Conservation (phyloP, 2,113 vertebrate genomes). For the Odocoileus virginianus region DNA sequence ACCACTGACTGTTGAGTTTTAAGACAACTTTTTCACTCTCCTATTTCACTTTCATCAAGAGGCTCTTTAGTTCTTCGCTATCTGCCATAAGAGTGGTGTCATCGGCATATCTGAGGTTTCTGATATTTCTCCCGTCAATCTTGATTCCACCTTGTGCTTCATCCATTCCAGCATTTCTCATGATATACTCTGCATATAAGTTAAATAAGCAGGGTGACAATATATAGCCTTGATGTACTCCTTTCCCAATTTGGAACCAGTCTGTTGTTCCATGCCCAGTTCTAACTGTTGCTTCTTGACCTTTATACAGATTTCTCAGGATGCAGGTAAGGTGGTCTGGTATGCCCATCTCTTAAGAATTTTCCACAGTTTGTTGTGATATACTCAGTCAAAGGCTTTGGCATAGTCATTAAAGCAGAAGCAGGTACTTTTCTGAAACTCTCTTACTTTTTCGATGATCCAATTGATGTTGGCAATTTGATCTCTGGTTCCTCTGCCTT, state of each 20-base stretch:
- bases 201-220: background rate
- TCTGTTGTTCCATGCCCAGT: accelerated
- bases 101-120: background rate
- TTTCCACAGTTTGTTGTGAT: background rate
- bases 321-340: background rate
- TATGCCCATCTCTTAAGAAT: background rate
- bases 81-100: background rate
- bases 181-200: background rate
- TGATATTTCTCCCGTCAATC: background rate
- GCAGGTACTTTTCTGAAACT: background rate
- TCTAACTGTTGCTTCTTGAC: background rate
- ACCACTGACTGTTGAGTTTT: background rate
- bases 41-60: background rate
- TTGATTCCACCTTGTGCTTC: background rate
- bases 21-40: background rate
- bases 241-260: background rate
- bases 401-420: background rate
- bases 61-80: background rate
- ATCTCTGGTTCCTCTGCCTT: background rate
- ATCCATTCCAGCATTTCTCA: background rate
- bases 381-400: background rate
- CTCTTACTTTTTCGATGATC: background rate
- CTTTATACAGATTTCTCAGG: background rate
- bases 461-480: background rate
- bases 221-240: background rate